Conservation (phyloP, 2,113 vertebrate species). For the Mugil cephalus region DNA sequence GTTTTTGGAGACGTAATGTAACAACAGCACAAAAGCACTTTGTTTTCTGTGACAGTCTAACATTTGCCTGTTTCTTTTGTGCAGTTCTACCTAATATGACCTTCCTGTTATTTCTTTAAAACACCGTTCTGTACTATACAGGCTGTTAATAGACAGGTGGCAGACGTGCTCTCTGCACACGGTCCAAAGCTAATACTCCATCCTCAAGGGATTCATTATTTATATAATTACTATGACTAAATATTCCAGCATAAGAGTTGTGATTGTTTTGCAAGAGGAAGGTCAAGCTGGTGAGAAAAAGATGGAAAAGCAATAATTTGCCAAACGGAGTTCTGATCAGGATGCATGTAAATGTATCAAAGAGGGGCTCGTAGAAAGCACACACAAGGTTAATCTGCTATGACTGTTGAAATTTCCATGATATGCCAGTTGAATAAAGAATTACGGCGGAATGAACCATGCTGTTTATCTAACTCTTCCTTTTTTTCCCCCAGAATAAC, state of each 20-base stretch:
- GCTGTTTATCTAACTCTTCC: conserved; percentile 76
- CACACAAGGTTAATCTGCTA: conserved; percentile 94
- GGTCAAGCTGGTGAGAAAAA: conserved; percentile 91
- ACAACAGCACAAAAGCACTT: conserved; percentile 64
- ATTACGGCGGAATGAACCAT: conserved; percentile 80
- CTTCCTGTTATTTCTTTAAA: conserved; percentile 4
- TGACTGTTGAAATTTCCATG: conserved; percentile 96
- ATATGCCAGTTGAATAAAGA: conserved; percentile 88
- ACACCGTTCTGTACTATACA: conserved; percentile 3
- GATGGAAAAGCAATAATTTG: conserved; percentile 94
- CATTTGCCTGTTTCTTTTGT: conserved; percentile 19
- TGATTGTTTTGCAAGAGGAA: conserved; percentile 96
- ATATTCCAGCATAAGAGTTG: conserved; percentile 94
- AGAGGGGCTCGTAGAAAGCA: conserved; percentile 83
- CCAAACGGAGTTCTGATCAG: conserved; percentile 91
- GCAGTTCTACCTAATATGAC: conserved; percentile 21
- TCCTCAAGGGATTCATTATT: conserved; percentile 93
- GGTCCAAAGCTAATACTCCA: conserved; percentile 75
- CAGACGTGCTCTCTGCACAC: conserved; percentile 40
- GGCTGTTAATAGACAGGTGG: conserved; percentile 7
- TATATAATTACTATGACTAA: conserved; percentile 83
- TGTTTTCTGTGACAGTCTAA: conserved; percentile 85
- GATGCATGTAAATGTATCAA: conserved; percentile 95
- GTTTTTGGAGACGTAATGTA: no score
- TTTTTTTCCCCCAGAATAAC: conserved; percentile 58